Base-by-base conservation (phyloP, 2,797 vertebrate genomes). In the Sylvia borin region DNA sequence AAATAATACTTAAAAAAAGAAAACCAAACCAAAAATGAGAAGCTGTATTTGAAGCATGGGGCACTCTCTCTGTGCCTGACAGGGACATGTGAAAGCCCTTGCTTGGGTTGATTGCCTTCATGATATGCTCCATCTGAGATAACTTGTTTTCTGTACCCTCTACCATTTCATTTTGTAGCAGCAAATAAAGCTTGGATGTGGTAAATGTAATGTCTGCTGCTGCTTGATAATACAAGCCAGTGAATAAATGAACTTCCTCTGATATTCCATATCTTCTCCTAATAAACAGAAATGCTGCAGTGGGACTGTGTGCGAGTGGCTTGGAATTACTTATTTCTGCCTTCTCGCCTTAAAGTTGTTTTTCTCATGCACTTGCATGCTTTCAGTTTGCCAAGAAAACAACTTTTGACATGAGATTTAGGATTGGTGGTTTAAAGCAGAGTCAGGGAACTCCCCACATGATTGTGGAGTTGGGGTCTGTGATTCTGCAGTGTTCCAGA, bases 191-290 rank as follows among this genome's bases (percentile, higher is more conserved):
- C 79, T 76, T 82, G 72, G 60, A 70, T 82, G 54, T 76, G 48
- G 58, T 75, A 86, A 93, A 87, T 58, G 55, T 86, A 76, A 95
- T 71, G 62, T 81, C 48, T 95, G 26, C 71, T 92, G 66, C 51
- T 78, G 65, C 84, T 94, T 84, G 95, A 91, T 96, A 95, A 96
- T 94, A 94, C 92, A 93, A 85, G 76, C 90, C 88, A 82, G 67
- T 50, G 88, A 94, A 95, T 94, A 95, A 93, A 94, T 90, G 67
- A 88, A 84, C 85, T 94, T 93, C 84, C 84, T 92, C 47, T 51
- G 57, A 90, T 91, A 90, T 92, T 93, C 73, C 20, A 1, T 92
- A 91, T 87, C 90, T 88, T 84, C 78, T 90, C 58, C 74, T 94
- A 96, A 93, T 94, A 93, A 92, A 95, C 84, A 94, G 83, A 94